phyloP scores from a whole-genome alignment of 2,797 vertebrate genomes.

The Podarcis lilfordi region DNA sequence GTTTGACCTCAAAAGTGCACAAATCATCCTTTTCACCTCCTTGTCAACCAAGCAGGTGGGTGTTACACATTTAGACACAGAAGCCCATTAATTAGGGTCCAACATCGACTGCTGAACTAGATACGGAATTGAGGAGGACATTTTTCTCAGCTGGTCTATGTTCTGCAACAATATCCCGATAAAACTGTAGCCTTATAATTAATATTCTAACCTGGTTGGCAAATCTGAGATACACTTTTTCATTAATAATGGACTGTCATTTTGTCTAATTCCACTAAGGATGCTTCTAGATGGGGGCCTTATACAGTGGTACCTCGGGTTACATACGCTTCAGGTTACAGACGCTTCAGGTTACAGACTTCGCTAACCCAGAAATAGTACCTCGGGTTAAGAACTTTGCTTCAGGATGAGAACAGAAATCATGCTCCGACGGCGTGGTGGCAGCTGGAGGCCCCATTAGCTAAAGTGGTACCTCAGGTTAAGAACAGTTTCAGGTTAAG shows the following conservation, averaged over 20 bases:
- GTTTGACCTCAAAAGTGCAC: neutral
- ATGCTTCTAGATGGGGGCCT: too few species aligned
- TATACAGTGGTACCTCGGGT: too few species aligned
- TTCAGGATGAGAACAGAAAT: too few species aligned
- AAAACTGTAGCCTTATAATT: neutral
- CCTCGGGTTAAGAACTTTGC: too few species aligned
- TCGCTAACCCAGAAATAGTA: too few species aligned
- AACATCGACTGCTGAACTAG: neutral
- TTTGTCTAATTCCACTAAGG: neutral
- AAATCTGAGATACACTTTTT: neutral
- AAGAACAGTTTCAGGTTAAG: too few species aligned
- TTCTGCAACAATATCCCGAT: neutral
- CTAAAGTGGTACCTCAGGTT: too few species aligned
- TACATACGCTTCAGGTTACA: too few species aligned
- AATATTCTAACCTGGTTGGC: neutral
- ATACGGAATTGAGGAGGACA: neutral
- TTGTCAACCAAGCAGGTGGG: neutral
- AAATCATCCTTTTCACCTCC: neutral
- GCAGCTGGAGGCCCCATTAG: too few species aligned
- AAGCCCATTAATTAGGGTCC: neutral
- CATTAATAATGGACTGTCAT: neutral
- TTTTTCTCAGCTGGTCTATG: neutral
- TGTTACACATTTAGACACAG: neutral
- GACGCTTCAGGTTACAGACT: too few species aligned
- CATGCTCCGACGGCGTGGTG: too few species aligned